Evolutionary conservation across 2,797 vertebrate species (phyloP).

Genomic region (Petrocephalus schoutedeni): DNA sequence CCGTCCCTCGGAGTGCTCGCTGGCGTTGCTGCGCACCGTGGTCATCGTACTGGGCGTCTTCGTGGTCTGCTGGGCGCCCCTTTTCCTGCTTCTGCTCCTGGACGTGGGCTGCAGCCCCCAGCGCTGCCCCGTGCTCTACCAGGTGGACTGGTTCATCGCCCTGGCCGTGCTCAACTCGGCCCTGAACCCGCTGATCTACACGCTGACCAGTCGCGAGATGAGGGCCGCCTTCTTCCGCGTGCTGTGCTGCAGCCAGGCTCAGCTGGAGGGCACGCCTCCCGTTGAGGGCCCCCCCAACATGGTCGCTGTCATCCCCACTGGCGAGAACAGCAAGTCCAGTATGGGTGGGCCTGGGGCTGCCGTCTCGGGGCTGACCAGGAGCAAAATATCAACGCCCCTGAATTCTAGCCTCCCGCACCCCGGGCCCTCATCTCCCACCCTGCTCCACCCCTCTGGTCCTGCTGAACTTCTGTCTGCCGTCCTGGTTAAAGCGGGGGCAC

Average conservation of each 20-base stretch:
- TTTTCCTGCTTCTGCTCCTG: constrained; percentile 67
- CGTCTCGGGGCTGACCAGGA: constrained; percentile 35
- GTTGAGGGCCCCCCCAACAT: constrained; percentile 40
- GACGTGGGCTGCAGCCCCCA: constrained; percentile 64
- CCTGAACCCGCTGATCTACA: constrained; percentile 72
- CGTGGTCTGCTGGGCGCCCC: constrained; percentile 67
- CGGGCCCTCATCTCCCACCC: constrained; percentile 38
- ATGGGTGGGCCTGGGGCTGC: constrained; percentile 43
- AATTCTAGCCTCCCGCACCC: constrained; percentile 53
- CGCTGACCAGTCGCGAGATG: constrained; percentile 71
- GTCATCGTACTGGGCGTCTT: constrained; percentile 72
- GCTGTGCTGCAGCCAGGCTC: constrained; percentile 59
- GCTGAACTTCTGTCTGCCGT: constrained; percentile 65
- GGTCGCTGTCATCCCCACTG: constrained; percentile 56
- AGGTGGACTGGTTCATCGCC: constrained; percentile 69
- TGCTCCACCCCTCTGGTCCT: constrained; percentile 50
- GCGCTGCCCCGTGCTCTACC: constrained; percentile 58
- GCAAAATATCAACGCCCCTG: constrained; percentile 41
- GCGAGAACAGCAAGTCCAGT: constrained; percentile 66
- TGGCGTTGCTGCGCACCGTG: constrained; percentile 66
- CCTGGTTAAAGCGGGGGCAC: constrained; percentile 62
- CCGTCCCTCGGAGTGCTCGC: constrained; percentile 63
- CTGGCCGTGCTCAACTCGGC: constrained; percentile 73
- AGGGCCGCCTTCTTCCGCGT: constrained; percentile 61
- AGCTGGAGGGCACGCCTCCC: constrained; percentile 42